These are phyloP conservation scores for Portevinia maculata DNA, from an alignment of 2,888 invertebrate species.

Conservation along the genomic window DNA sequence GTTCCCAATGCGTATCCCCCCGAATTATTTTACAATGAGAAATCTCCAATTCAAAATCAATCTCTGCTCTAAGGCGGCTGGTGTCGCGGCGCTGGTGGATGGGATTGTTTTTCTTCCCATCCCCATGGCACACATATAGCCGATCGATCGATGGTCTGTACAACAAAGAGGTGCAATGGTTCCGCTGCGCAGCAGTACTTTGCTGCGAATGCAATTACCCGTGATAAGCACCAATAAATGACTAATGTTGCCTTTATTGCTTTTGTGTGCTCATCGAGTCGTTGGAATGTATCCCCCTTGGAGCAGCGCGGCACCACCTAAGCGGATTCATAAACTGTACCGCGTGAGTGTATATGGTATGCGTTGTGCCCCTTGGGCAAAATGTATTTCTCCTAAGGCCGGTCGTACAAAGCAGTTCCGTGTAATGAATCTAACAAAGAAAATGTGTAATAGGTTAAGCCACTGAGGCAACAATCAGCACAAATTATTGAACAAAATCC, in stretches of 20 bases:
- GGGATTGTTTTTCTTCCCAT: constrained; percentile 37
- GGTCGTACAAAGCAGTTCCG: constrained; percentile 31
- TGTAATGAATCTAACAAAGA: constrained; percentile 60
- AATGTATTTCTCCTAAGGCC: constrained; percentile 33
- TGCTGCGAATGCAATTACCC: constrained; percentile 70
- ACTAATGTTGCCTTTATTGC: constrained; percentile 72
- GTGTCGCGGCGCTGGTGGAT: constrained; percentile 17
- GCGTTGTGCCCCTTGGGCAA: constrained; percentile 27
- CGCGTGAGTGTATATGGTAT: constrained; percentile 5
- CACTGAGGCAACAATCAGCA: constrained; percentile 25
- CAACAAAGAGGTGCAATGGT: constrained; percentile 42
- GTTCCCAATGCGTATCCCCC: constrained; percentile 66
- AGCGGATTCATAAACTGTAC: constrained; percentile 47
- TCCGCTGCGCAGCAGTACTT: constrained; percentile 49
- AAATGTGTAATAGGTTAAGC: constrained; percentile 53
- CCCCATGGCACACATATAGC: constrained; percentile 45
- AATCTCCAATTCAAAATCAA: constrained; percentile 74
- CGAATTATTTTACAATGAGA: constrained; percentile 71
- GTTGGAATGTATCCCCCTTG: constrained; percentile 63
- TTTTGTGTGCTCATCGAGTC: constrained; percentile 58
- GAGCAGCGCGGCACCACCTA: constrained; percentile 39
- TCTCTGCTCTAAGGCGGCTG: constrained; percentile 35
- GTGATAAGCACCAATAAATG: constrained; percentile 74
- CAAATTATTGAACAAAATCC: constrained; percentile 12
- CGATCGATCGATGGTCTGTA: constrained; percentile 2